Conservation (phyloP, 2,888 invertebrate genomes). For the Griposia aprilina region DNA sequence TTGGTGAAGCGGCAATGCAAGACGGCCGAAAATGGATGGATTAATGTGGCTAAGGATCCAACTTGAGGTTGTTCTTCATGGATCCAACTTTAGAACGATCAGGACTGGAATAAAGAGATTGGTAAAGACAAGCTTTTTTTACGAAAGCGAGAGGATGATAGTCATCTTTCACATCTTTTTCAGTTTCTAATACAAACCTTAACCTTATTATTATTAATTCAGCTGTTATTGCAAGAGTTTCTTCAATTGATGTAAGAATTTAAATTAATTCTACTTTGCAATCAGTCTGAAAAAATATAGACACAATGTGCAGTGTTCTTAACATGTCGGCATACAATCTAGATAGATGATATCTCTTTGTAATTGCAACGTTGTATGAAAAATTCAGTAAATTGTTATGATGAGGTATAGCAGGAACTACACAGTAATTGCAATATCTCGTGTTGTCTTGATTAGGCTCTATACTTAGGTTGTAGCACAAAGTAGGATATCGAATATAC, state of each 20-base stretch:
- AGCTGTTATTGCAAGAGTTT: background rate
- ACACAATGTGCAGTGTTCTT: slow-evolving; percentile 16
- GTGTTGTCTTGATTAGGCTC: slow-evolving; percentile 43
- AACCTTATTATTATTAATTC: no score
- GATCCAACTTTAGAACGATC: background rate
- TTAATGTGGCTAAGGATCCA: background rate
- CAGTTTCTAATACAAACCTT: background rate
- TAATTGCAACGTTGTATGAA: slow-evolving; percentile 34
- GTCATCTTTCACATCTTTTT: background rate
- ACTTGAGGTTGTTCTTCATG: background rate
- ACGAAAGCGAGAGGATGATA: background rate
- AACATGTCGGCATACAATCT: slow-evolving; percentile 16
- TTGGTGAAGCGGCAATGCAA: background rate
- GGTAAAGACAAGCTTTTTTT: background rate
- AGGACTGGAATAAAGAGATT: background rate
- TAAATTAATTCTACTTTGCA: background rate
- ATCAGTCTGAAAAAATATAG: slow-evolving; percentile 5
- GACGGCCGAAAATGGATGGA: background rate
- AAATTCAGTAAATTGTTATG: slow-evolving; percentile 28
- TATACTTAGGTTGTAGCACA: slow-evolving; percentile 12
- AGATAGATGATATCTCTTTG: slow-evolving; percentile 32
- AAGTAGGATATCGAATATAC: background rate
- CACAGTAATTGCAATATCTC: slow-evolving; percentile 47
- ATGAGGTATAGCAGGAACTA: slow-evolving; percentile 42
- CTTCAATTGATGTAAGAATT: background rate